Base-by-base conservation (phyloP, 2,113 vertebrate species). In the Otus sunia region DNA sequence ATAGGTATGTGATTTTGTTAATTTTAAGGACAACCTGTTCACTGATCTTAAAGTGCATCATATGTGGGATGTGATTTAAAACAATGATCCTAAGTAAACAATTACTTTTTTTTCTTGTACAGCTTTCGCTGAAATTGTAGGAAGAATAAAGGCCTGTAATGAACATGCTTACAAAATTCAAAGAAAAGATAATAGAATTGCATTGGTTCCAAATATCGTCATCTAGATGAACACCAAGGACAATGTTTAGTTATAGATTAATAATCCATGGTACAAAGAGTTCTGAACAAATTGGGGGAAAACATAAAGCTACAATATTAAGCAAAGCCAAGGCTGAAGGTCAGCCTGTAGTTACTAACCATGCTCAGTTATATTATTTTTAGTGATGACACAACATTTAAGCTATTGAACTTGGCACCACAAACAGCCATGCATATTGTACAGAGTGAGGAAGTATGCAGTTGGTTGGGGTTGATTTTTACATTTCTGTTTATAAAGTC, bases 161-260 rank as follows among this genome's bases (percentile, higher is more conserved):
- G 45, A 73, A 76, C 29, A 37, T 34, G n/a, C 37, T 95, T 86
- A 75, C 59, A 74, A 89, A 88, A 80, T 73, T 90, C 58, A 68
- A 97, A 83, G 93, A 92, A 97, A 85, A 97, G 90, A 97, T 92
- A 97, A 97, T 94, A 97, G 96, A 56, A 86, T 89, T 90, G 90
- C 66, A 71, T 64, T 66, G 37, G 58, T 95, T 97, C 93, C 96
- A 98, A 96, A 96, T 85, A 97, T 45, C 56, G 52, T 88, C 86
- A 91, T 86, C 56, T 76, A 84, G 75, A 88, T 80, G 93, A 93
- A 78, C 87, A 96, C 50, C 94, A 97, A 98, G 98, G 98, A 98
- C 98, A 98, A 98, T 97, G 97, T 98, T 98, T 98, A 98, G 96
- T 97, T 98, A 97, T 97, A 97, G 98, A 98, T 99, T 98, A 99